A percentile compares a stretch with the other conserved stretches of the same genome.
phyloP scores from a whole-genome alignment of 2,797 vertebrate species.

The Oryzias dopingdopingensis region DNA sequence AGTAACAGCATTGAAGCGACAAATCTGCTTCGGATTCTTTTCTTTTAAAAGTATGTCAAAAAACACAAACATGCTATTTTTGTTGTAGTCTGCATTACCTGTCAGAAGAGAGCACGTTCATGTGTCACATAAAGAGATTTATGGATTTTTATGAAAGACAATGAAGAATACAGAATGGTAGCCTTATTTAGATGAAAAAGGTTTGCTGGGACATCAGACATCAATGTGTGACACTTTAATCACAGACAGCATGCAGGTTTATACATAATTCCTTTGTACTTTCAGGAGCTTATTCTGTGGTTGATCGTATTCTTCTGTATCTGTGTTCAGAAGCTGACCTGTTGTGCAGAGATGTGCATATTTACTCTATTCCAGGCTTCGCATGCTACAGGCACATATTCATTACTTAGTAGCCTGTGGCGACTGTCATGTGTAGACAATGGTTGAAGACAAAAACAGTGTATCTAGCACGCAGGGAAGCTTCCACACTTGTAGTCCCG shows the following conservation, averaged over 20 bases:
- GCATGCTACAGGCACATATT: constrained; percentile 76
- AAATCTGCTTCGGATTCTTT: constrained; percentile 39
- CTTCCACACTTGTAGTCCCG: constrained; percentile 73
- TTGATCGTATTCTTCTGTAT: constrained; percentile 64
- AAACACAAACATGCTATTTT: constrained; percentile 67
- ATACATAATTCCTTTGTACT: constrained; percentile 76
- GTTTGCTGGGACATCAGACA: constrained; percentile 60
- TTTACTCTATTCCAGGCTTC: constrained; percentile 73
- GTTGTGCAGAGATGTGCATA: constrained; percentile 74
- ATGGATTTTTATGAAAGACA: constrained; percentile 58
- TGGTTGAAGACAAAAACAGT: constrained; percentile 67
- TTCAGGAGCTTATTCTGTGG: constrained; percentile 51
- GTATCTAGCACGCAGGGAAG: constrained; percentile 50
- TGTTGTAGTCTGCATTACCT: constrained; percentile 52
- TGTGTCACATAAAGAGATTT: constrained; percentile 63
- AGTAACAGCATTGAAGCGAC: constrained; percentile 19
- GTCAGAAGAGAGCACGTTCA: constrained; percentile 64
- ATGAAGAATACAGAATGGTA: constrained; percentile 55
- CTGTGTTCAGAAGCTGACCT: constrained; percentile 68
- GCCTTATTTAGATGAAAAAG: constrained; percentile 71
- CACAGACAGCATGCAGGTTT: constrained; percentile 59
- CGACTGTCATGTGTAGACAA: constrained; percentile 77
- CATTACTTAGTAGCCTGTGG: constrained; percentile 77
- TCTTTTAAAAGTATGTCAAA: constrained; percentile 46
- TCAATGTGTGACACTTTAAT: constrained; percentile 63